A percentile compares a stretch with the other conserved stretches of the same genome.
phyloP scores from a whole-genome alignment of 2,888 invertebrate genomes.

The Drosophila macrospina region DNA sequence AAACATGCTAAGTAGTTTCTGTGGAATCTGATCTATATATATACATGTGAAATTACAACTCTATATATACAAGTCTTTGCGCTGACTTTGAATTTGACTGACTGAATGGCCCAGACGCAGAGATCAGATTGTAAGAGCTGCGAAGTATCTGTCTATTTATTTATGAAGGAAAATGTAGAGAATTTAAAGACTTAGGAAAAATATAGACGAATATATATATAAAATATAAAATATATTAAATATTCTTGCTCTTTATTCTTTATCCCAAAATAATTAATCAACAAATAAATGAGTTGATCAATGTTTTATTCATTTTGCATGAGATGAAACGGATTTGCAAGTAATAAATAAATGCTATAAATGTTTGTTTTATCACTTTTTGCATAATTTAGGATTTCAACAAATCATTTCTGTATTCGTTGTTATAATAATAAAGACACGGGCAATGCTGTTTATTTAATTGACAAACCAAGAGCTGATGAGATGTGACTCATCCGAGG shows the following conservation, averaged over 20 bases:
- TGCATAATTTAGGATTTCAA: neutral
- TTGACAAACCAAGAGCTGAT: conserved; percentile 7
- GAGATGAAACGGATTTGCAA: too few species aligned
- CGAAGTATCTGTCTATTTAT: neutral
- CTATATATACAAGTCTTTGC: neutral
- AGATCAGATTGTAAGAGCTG: neutral
- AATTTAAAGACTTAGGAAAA: too few species aligned
- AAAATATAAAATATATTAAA: too few species aligned
- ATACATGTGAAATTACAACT: conserved; percentile 7
- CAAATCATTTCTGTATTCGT: neutral
- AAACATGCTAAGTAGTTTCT: conserved; percentile 56
- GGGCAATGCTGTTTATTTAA: neutral
- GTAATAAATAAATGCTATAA: neutral
- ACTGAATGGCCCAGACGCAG: neutral
- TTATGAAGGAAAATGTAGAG: neutral
- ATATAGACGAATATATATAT: too few species aligned
- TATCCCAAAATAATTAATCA: too few species aligned
- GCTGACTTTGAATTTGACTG: conserved; percentile 1
- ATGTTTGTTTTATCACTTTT: neutral
- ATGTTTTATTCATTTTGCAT: too few species aligned
- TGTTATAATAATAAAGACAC: neutral
- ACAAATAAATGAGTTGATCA: too few species aligned
- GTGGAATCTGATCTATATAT: conserved; percentile 7
- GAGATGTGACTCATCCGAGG: conserved; percentile 29
- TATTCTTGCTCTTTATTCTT: too few species aligned